Conservation (phyloP, 2,888 invertebrate species). For the Tipula vernalis region DNA sequence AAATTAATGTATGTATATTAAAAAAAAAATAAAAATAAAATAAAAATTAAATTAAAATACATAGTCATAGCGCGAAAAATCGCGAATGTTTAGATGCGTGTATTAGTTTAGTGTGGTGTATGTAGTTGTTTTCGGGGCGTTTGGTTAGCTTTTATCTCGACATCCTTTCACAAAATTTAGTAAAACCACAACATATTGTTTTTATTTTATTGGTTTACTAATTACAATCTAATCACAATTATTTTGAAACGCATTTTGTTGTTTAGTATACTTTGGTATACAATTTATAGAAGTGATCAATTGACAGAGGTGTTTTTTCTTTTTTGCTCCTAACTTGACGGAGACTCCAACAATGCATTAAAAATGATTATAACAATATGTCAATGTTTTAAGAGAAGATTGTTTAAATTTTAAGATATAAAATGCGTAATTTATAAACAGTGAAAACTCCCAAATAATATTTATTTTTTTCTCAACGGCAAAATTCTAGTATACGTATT, state of each 20-base stretch:
- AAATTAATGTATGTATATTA: background rate
- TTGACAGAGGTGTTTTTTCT: too few species aligned
- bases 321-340: too few species aligned
- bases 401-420: background rate
- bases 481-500: too few species aligned
- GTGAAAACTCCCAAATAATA: background rate
- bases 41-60: background rate
- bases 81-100: background rate
- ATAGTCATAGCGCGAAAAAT: background rate
- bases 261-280: background rate
- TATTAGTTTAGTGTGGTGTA: background rate
- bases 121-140: background rate
- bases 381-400: background rate
- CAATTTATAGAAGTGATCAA: background rate
- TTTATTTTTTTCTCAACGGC: background rate
- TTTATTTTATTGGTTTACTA: background rate
- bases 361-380: background rate
- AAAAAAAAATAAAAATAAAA: background rate
- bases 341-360: background rate
- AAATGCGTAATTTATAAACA: background rate
- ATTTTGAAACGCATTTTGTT: background rate
- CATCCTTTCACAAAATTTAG: background rate
- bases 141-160: background rate
- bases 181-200: background rate
- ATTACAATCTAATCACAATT: background rate